phyloP scores from a whole-genome alignment of 2,797 vertebrate genomes.

The Eptatretus atami region DNA sequence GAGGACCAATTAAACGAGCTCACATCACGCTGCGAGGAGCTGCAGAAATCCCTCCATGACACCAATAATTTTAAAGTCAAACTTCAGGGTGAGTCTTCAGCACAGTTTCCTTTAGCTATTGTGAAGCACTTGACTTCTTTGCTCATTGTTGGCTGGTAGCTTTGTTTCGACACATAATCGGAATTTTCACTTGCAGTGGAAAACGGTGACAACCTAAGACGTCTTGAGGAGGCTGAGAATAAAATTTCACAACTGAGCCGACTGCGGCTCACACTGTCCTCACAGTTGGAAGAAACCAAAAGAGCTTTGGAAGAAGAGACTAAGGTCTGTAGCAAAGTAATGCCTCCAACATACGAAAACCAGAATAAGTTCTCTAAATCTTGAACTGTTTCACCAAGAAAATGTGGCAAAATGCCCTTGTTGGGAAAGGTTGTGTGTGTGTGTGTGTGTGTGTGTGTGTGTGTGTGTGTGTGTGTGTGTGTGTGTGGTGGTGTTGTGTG shows the following conservation, averaged over 20 bases:
- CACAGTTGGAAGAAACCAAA: constrained; percentile 25
- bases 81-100: constrained; percentile 17
- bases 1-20: constrained; percentile 26
- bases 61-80: constrained; percentile 23
- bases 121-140: background rate
- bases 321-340: constrained; percentile 16
- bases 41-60: constrained; percentile 24
- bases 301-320: constrained; percentile 31
- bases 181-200: constrained; percentile 17
- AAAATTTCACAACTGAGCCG: constrained; percentile 18
- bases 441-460: no score
- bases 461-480: no score
- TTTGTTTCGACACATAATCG: background rate
- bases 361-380: no score
- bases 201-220: constrained; percentile 21
- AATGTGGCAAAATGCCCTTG: no score
- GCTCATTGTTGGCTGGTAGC: background rate
- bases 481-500: no score
- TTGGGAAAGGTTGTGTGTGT: no score
- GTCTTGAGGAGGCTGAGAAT: constrained; percentile 24
- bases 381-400: no score
- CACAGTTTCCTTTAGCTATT: background rate
- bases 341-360: no score
- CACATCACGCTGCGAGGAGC: constrained; percentile 23
- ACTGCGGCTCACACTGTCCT: constrained; percentile 17